phyloP scores from a whole-genome alignment of 2,113 vertebrate genomes.

The Paradisaea rubra region DNA sequence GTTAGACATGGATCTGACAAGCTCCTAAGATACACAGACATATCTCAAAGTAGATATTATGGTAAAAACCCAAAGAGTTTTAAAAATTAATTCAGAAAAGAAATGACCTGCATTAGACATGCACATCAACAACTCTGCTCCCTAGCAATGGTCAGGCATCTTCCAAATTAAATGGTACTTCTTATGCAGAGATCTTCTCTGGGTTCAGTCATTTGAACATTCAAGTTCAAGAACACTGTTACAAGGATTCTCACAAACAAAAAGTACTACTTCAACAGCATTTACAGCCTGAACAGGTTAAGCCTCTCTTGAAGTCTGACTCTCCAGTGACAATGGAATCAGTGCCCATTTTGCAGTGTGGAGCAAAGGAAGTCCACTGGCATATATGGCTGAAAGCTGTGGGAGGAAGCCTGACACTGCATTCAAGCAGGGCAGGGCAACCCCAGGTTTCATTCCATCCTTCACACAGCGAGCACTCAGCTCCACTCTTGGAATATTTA shows the following conservation, averaged over 20 bases:
- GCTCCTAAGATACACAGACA: background rate
- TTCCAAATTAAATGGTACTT: background rate
- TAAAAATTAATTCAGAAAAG: background rate
- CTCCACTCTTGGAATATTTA: background rate
- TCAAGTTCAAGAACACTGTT: background rate
- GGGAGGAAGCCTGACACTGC: background rate
- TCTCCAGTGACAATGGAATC: background rate
- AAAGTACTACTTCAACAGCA: background rate
- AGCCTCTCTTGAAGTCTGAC: background rate
- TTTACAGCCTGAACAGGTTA: background rate
- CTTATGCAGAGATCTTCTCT: background rate
- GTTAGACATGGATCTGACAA: background rate
- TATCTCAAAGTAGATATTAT: background rate
- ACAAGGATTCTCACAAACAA: background rate
- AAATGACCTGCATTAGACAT: background rate
- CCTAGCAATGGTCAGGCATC: background rate
- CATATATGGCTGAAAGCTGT: background rate
- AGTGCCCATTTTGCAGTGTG: rapidly evolving
- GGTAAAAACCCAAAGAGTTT: background rate
- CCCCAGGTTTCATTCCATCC: background rate
- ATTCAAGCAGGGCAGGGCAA: background rate
- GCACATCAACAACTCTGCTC: background rate
- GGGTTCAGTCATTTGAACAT: background rate
- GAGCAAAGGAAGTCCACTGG: background rate
- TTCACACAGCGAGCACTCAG: background rate